Percentiles rank a stretch among this genome's conserved stretches.
These are phyloP conservation scores for Gavia stellata DNA, from an alignment of 2,113 vertebrate genomes.

Conservation along the genomic window DNA sequence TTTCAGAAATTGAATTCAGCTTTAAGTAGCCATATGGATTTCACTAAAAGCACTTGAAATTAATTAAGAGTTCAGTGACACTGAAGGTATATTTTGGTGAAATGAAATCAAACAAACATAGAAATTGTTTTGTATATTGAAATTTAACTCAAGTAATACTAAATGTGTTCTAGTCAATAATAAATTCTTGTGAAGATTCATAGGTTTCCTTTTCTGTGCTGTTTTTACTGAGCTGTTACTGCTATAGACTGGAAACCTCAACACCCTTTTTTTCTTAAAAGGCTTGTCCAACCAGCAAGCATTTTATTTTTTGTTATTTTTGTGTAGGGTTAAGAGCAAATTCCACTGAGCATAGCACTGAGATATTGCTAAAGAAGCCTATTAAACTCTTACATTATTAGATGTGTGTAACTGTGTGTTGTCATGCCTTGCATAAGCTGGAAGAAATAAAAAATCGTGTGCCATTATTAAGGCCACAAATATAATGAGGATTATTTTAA, in stretches of 20 bases:
- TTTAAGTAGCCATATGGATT: neutral
- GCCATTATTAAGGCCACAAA: slow-evolving; percentile 16
- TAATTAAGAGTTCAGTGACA: neutral
- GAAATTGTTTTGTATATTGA: neutral
- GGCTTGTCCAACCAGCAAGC: neutral
- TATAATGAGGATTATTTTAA: slow-evolving; percentile 59
- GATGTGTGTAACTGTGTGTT: slow-evolving; percentile 4
- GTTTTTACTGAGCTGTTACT: neutral
- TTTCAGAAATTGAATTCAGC: neutral
- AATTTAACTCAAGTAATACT: neutral
- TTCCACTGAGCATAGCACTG: neutral
- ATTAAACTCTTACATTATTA: slow-evolving; percentile 45
- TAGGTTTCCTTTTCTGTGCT: neutral
- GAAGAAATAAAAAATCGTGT: slow-evolving; percentile 50
- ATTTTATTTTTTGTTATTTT: neutral
- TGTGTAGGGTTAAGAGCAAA: neutral
- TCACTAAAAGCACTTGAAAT: neutral
- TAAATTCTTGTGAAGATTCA: neutral
- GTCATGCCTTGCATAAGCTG: slow-evolving; percentile 41
- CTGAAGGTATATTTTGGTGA: neutral
- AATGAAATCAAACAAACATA: neutral
- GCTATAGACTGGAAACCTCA: neutral
- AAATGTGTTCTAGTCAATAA: neutral
- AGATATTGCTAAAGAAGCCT: slow-evolving; percentile 49
- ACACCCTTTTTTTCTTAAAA: neutral